Percentiles rank a stretch among this genome's conserved stretches.
phyloP scores from a whole-genome alignment of 2,888 invertebrate species.

The Coelinius sp. region DNA sequence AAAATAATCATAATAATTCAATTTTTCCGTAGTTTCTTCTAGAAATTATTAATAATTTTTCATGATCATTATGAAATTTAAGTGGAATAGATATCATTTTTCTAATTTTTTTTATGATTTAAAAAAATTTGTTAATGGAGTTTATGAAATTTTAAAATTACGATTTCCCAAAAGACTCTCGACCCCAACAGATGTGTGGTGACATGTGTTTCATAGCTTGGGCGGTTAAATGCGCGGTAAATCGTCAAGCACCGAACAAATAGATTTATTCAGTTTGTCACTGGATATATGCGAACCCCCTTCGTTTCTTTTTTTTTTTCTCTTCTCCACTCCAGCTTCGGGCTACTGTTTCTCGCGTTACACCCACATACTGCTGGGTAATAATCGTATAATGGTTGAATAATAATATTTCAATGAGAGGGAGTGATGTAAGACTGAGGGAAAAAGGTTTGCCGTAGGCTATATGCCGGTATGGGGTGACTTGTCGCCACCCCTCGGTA shows the following conservation, averaged over 20 bases:
- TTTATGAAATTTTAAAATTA: neutral
- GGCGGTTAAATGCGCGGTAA: conserved; percentile 40
- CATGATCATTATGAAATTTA: too few relatives aligned
- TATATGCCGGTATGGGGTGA: conserved; percentile 64
- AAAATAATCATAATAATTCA: neutral
- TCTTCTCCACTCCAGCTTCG: neutral
- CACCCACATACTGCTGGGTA: conserved; percentile 66
- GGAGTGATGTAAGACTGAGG: conserved; percentile 34
- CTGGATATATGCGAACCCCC: conserved; percentile 52
- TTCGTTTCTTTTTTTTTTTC: conserved; percentile 24
- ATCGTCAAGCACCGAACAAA: conserved; percentile 28
- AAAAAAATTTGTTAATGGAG: neutral
- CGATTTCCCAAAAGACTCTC: neutral
- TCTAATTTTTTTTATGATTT: too few relatives aligned
- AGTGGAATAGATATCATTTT: too few relatives aligned
- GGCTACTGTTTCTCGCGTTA: conserved; percentile 57
- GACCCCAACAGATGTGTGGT: conserved; percentile 45
- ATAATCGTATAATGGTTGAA: conserved; percentile 68
- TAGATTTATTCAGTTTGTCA: conserved; percentile 62
- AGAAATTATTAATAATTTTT: too few relatives aligned
- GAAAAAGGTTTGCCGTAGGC: conserved; percentile 56
- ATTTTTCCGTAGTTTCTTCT: neutral
- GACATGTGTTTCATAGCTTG: conserved; percentile 45
- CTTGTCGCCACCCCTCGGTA: conserved; percentile 48
- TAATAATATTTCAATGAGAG: conserved; percentile 61